These are phyloP conservation scores for Drosophila yakuba DNA, from an alignment of 1,140 invertebrate species.

Conservation along the genomic window DNA sequence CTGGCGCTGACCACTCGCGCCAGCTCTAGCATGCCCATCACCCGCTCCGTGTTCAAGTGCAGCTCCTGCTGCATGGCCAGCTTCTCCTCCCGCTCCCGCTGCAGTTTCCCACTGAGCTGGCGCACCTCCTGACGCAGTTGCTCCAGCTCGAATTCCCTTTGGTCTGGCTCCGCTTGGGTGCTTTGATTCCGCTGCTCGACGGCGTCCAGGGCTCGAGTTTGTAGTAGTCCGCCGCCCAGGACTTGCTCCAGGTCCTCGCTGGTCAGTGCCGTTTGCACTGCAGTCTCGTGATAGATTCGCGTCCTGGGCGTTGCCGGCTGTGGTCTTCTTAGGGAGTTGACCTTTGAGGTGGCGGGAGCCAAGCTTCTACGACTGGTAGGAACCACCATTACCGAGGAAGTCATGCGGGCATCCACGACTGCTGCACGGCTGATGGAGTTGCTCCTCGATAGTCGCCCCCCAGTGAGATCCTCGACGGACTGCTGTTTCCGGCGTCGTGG, in stretches of 20 bases:
- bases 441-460: constrained; percentile 77
- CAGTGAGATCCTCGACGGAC: constrained; percentile 85
- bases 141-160: constrained; percentile 87
- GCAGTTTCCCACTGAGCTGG: constrained; percentile 81
- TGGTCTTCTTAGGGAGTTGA: constrained; percentile 62
- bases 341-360: constrained; percentile 71
- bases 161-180: constrained; percentile 88
- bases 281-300: constrained; percentile 91
- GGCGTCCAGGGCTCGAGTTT: constrained; percentile 83
- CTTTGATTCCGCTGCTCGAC: constrained; percentile 85
- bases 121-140: constrained; percentile 87
- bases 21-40: constrained; percentile 89
- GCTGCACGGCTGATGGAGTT: constrained; percentile 83
- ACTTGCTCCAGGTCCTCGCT: constrained; percentile 89
- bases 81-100: constrained; percentile 89
- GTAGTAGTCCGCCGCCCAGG: constrained; percentile 86
- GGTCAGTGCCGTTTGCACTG: constrained; percentile 90
- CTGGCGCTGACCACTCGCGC: constrained; percentile 75
- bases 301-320: constrained; percentile 84
- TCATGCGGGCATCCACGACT: constrained; percentile 76
- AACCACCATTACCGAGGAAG: constrained; percentile 82
- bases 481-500: constrained; percentile 89
- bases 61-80: constrained; percentile 89
- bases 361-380: constrained; percentile 59
- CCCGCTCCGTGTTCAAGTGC: constrained; percentile 89